Conservation (phyloP, 2,888 invertebrate genomes). For the Teleiodes luculella region DNA sequence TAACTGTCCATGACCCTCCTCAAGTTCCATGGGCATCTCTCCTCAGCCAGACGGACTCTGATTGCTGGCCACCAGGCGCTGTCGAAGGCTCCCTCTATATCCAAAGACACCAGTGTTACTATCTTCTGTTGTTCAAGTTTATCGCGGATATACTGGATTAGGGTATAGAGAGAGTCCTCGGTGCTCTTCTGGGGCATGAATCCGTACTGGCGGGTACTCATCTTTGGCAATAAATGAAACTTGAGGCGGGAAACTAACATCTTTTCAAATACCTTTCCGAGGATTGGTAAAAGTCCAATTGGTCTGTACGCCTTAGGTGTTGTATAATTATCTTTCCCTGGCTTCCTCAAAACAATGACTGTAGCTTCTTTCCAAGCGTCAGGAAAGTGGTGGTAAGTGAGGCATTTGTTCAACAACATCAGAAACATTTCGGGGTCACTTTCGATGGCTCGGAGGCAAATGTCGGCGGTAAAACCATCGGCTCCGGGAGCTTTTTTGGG, state of each 20-base stretch:
- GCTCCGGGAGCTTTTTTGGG: not conserved
- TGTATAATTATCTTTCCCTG: not conserved
- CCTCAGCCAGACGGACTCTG: not conserved
- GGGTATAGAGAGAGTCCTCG: not conserved
- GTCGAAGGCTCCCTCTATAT: not conserved
- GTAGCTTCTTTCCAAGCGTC: not conserved
- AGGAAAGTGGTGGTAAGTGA: not conserved
- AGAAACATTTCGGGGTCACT: not conserved
- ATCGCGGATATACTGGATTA: not conserved
- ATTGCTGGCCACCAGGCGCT: not conserved
- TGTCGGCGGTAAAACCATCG: not conserved
- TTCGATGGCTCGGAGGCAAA: not conserved
- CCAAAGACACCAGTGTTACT: not conserved
- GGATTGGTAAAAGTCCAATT: not conserved
- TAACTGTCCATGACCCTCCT: not conserved
- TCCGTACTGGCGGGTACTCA: constrained; percentile 8
- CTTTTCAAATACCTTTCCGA: not conserved
- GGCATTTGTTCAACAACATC: not conserved
- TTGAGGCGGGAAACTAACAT: not conserved
- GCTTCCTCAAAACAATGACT: not conserved
- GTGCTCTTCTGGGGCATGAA: not conserved
- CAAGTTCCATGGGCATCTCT: not conserved
- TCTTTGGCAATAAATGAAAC: not conserved
- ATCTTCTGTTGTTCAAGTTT: not conserved
- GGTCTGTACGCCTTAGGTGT: not conserved